Evolutionary conservation across 2,797 vertebrate species (phyloP), one percentile per base, ranked within the genome.

Genomic region (Gephyroberyx darwinii): DNA sequence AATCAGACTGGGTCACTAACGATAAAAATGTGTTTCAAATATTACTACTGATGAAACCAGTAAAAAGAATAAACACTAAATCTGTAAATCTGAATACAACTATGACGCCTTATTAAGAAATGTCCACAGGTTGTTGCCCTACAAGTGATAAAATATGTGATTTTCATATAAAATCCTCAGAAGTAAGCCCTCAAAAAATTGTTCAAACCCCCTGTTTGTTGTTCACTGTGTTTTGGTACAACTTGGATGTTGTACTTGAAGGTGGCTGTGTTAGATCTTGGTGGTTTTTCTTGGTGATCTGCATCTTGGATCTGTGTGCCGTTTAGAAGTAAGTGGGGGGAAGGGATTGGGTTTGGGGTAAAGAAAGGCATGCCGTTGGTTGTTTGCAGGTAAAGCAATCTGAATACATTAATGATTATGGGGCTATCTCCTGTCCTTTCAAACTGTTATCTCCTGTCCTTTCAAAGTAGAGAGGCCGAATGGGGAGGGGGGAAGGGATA

Each of bases 371-470:
- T 78, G 76, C 82, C 83, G 78, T 75, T 90, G 59, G 85, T 77
- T 87, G 85, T 90, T 92, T 93, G 87, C 92, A 93, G 93, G 93
- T 94, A 93, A 92, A 92, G 78, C 84, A 84, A 83, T 93, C 84
- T 89, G 90, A 93, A 92, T 91, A 81, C 86, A 91, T 90, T 83
- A 85, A 92, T 88, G 90, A 94, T 90, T 91, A 85, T 88, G 78
- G 89, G 91, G 89, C 91, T 90, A 93, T 94, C 90, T 91, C 92
- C 91, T 93, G 91, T 92, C 88, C 88, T 93, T 92, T 92, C 90
- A 93, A 92, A 92, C 84, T 86, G 89, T 90, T 93, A 92, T 94
- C 93, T 94, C 90, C 90, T 94, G 90, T 92, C 90, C 84, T 92
- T 94, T 92, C 88, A 92, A 90, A 91, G 87, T 85, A 77, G 84